These are phyloP conservation scores for Achroia grisella DNA, from an alignment of 1,140 invertebrate genomes.

Conservation along the genomic window DNA sequence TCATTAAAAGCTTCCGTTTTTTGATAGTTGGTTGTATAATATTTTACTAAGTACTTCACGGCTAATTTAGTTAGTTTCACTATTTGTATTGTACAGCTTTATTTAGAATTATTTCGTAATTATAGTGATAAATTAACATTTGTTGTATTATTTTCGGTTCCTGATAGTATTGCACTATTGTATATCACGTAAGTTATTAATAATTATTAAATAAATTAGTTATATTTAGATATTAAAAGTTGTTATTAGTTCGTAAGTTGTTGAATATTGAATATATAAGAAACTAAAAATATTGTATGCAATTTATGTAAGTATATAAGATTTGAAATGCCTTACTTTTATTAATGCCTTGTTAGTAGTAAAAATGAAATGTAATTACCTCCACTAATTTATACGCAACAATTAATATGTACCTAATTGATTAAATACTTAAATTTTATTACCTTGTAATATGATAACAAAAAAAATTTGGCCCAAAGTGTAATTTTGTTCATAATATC, in stretches of 20 bases:
- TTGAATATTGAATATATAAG: conserved; percentile 4
- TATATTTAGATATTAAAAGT: conserved; percentile 18
- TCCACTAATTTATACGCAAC: too few species aligned
- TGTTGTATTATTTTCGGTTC: conserved; percentile 22
- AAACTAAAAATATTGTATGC: too few species aligned
- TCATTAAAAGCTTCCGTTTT: too few species aligned
- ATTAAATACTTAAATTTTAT: too few species aligned
- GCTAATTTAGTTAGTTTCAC: conserved; percentile 16
- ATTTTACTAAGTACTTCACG: conserved; percentile 6
- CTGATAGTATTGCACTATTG: conserved; percentile 14
- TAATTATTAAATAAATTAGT: conserved; percentile 8
- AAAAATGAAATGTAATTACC: too few species aligned
- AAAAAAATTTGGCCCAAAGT: too few species aligned
- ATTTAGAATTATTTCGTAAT: conserved; percentile 13
- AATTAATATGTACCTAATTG: too few species aligned
- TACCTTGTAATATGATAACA: too few species aligned
- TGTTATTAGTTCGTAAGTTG: conserved; percentile 11
- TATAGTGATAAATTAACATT: conserved; percentile 19
- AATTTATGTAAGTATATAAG: too few species aligned
- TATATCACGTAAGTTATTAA: not conserved
- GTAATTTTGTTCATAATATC: too few species aligned
- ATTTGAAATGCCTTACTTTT: too few species aligned
- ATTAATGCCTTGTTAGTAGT: too few species aligned
- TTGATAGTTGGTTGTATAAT: conserved; percentile 3
- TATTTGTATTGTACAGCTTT: conserved; percentile 33